A percentile compares a stretch with the other conserved stretches of the same genome.
phyloP scores from a whole-genome alignment of 35 echinoderm and acorn worm species.

The Eucidaris tribuloides region DNA sequence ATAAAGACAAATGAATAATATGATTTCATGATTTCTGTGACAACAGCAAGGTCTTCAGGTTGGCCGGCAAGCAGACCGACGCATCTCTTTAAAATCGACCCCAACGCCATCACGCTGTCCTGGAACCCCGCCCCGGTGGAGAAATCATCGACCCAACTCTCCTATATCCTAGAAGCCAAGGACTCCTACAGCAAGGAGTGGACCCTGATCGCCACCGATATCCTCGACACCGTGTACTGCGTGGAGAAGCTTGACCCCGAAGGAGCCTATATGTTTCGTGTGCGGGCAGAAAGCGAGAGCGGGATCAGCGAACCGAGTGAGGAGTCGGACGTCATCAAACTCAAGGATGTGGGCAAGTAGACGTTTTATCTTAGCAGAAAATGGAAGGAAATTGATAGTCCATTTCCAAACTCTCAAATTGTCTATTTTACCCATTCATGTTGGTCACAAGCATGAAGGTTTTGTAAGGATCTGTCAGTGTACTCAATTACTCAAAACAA shows the following conservation, averaged over 20 bases:
- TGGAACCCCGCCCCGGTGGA: constrained; percentile 44
- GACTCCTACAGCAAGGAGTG: constrained; percentile 53
- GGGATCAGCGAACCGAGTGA: constrained; percentile 84
- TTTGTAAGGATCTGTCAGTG: too few species aligned
- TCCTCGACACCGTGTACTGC: constrained; percentile 64
- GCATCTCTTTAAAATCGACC: constrained; percentile 31
- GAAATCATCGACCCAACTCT: constrained; percentile 5
- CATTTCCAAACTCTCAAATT: too few species aligned
- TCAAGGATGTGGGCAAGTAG: constrained; percentile 64
- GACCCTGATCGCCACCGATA: constrained; percentile 55
- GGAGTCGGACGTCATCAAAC: constrained; percentile 59
- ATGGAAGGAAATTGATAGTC: too few species aligned
- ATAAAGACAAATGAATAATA: too few species aligned
- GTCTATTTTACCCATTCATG: too few species aligned
- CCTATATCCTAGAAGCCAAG: constrained; percentile 78
- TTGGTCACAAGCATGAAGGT: too few species aligned
- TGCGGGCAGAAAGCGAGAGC: constrained; percentile 74
- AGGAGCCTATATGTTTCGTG: constrained; percentile 68
- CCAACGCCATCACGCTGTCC: constrained; percentile 48
- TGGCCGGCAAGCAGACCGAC: not conserved
- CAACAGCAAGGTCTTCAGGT: not conserved
- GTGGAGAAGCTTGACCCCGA: constrained; percentile 58
- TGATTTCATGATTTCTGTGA: too few species aligned
- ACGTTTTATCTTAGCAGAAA: too few species aligned
- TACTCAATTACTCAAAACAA: too few species aligned